Conservation (phyloP, 2,797 vertebrate genomes). For the Platyrinchus mystaceus region DNA sequence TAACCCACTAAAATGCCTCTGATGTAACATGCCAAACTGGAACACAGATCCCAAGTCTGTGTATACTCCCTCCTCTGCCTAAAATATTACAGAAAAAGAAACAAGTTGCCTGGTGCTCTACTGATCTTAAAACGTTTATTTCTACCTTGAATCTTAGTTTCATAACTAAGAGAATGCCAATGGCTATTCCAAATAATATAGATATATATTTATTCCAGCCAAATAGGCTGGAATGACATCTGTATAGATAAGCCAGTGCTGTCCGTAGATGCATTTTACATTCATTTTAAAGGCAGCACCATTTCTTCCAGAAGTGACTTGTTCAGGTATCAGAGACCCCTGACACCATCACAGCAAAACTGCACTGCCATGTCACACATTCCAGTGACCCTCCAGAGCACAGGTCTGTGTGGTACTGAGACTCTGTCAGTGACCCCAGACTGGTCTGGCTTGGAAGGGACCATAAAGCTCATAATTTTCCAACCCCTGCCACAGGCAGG, state of each 20-base stretch:
- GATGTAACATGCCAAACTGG: background rate
- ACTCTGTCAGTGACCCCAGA: background rate
- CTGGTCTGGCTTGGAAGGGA: background rate
- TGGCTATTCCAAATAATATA: background rate
- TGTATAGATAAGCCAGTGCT: background rate
- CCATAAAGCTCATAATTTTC: accelerated
- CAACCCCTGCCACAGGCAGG: accelerated
- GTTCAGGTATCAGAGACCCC: background rate
- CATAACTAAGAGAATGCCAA: background rate
- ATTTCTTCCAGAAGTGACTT: background rate
- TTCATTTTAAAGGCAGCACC: background rate
- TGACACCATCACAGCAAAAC: background rate
- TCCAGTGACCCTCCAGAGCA: background rate
- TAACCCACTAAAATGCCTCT: background rate
- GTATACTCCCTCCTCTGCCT: background rate
- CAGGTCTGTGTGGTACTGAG: background rate
- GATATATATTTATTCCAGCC: background rate
- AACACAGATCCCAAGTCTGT: background rate
- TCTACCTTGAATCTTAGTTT: background rate
- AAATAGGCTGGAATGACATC: background rate
- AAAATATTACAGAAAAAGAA: background rate
- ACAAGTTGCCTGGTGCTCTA: background rate
- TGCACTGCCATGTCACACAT: accelerated
- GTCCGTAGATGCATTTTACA: background rate
- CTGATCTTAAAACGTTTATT: background rate